Evolutionary conservation across 2,888 invertebrate genomes (phyloP), one percentile per base, ranked within the genome.

Genomic region (Lochmaea crataegi): DNA sequence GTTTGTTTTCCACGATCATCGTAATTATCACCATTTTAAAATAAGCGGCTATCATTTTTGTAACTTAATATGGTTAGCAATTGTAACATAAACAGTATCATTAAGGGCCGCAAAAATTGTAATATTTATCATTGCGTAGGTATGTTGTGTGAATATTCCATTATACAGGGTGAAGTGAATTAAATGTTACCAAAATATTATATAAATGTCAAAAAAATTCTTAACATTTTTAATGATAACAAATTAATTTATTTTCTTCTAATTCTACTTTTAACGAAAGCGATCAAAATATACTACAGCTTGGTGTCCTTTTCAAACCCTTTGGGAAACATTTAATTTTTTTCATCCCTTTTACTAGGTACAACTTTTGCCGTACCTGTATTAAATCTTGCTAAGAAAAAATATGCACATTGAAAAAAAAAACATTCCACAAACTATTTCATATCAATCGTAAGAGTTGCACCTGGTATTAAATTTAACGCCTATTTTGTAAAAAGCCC

Each of bases 31-130:
- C n/a, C 68, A 73, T 65, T 45, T 74, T 71, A 41, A 71, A 64
- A 71, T 74, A 80, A 81, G 82, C 81, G 82, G 82, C 82, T 83
- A 82, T 82, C 80, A 83, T 82, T 81, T 81, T 83, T 80, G 78
- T 77, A 76, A 69, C 72, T 75, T 74, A 69, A 73, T 75, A 74
- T 72, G 65, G 72, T 76, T 76, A 76, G 76, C 75, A 72, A 74
- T 78, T 77, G 75, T 77, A 77, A 75, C 65, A 75, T 77, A 77
- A 38, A 64, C 66, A 76, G 71, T 68, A 67, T 71, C 65, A 65
- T 68, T 69, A 72, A 68, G 70, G 71, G 73, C 68, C 58, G 70
- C 70, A 68, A 68, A 72, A 51, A 18, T 41, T 71, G 74, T 74
- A 74, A 68, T 53, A 53, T 74, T 73, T 74, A 71, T 76, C 71